Conservation (phyloP, 1,140 invertebrate genomes). For the Drosophila sucinea region DNA sequence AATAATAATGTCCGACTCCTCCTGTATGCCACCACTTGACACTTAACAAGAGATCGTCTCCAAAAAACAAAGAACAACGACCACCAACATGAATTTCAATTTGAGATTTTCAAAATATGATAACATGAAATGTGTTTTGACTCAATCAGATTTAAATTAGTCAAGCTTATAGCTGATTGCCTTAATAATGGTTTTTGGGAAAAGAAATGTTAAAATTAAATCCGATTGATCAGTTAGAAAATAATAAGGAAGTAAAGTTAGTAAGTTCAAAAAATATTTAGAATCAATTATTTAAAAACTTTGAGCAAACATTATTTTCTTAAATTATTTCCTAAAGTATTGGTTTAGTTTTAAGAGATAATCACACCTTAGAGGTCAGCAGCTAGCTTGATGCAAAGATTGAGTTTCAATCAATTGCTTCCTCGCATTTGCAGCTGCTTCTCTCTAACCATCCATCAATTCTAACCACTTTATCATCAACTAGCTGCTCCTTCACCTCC, state of each 20-base stretch:
- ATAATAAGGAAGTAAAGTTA: too few species aligned
- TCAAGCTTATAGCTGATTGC: not conserved
- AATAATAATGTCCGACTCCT: slow-evolving; percentile 45
- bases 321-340: too few species aligned
- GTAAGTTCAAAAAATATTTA: too few species aligned
- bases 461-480: slow-evolving; percentile 7
- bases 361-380: too few species aligned
- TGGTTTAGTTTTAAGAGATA: too few species aligned
- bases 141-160: not conserved
- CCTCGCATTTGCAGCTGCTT: not conserved
- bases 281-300: too few species aligned
- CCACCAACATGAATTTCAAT: not conserved
- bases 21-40: slow-evolving; percentile 11
- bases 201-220: too few species aligned
- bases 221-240: too few species aligned
- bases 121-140: not conserved
- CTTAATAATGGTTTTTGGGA: too few species aligned
- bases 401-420: not conserved
- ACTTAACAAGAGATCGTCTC: slow-evolving; percentile 25
- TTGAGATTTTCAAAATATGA: slow-evolving; percentile 7
- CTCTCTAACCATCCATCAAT: not conserved
- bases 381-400: too few species aligned
- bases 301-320: too few species aligned
- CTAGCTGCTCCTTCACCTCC: slow-evolving; percentile 18
- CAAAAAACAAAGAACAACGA: not conserved